Evolutionary conservation across 1,140 invertebrate genomes (phyloP).

Genomic region (Drosophila eugracilis): DNA sequence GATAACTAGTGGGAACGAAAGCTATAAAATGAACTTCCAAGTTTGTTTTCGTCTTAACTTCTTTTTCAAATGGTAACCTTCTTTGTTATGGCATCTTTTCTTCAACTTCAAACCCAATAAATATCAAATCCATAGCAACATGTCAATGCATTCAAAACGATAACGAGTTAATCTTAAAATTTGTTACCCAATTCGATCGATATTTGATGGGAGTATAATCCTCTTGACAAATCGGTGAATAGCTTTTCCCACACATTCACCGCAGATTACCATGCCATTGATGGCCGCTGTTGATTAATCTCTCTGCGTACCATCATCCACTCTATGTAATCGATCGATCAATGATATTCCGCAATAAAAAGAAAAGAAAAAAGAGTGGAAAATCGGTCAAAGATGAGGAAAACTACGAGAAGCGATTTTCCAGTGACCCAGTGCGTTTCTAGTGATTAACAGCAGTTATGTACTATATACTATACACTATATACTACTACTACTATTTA

Average conservation of each 20-base stretch:
- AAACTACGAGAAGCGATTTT: slow-evolving; percentile 4
- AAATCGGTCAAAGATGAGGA: slow-evolving; percentile 11
- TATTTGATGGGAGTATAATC: not conserved
- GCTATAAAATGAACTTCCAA: no score
- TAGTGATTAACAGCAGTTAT: slow-evolving; percentile 16
- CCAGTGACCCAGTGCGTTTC: slow-evolving; percentile 23
- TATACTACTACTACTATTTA: not conserved
- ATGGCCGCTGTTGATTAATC: not conserved
- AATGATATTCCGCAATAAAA: slow-evolving; percentile 6
- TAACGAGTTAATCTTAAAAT: not conserved
- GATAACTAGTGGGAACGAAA: no score
- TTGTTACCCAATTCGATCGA: slow-evolving; percentile 2
- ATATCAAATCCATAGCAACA: not conserved
- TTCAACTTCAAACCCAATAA: not conserved
- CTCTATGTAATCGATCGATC: slow-evolving; percentile 19
- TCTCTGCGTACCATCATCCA: not conserved
- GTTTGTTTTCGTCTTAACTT: no score
- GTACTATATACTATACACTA: not conserved
- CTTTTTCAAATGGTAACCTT: no score
- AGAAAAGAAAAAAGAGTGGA: not conserved
- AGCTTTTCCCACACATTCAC: slow-evolving; percentile 15
- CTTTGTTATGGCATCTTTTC: no score
- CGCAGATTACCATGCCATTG: slow-evolving; percentile 1
- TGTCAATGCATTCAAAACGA: not conserved
- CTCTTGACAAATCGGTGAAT: not conserved